Base-by-base conservation (phyloP, 2,113 vertebrate species). In the Sminthopsis crassicaudata region DNA sequence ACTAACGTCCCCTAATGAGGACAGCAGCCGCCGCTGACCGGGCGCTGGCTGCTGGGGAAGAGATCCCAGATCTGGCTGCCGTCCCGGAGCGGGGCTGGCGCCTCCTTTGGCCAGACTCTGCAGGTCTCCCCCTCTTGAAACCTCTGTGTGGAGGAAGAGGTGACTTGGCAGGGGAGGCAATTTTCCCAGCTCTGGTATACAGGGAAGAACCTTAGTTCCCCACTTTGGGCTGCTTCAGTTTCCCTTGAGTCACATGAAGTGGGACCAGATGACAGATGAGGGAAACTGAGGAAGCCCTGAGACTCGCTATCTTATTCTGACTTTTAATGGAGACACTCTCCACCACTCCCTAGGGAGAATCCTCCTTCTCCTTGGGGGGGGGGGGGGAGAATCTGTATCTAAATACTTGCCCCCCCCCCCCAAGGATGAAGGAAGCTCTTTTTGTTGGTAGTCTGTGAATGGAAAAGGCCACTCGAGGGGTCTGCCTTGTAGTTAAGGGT, bases 221-320 rank as follows among this genome's bases (percentile, higher is more conserved):
- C 91, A 2, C 89, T 25, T 91, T 89, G 90, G 55, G 46, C 26
- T 95, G 53, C 55, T 24, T 92, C 91, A 84, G 25, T 14, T 96
- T 24, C 90, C 53, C 93, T 51, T 23, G 48, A 94, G 42, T 24
- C n/a, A 96, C 95, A 50, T 50, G 90, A 60, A 57, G 51, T 16
- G 0, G 76, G 91, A 95, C 27, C 94, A 54, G 94, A 23, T 91
- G 92, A 26, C 55, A 95, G 95, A 95, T 50, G 36, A 54, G 90
- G 8, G 92, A 23, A 95, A 24, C 55, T 27, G 54, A 55, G 23
- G 54, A 55, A 55, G 23, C 54, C 54, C 24, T 1, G 24, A 55
- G 55, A 55, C 8, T 60, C 11, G 12, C 27, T 60, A 30, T 11
- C 27, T 60, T 30, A 60, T 60, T 60, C 57, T 60, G 14, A 30